Evolutionary conservation across 2,113 vertebrate species (phyloP), one percentile per base, ranked within the genome.

Genomic region (Pachyramphus minor): DNA sequence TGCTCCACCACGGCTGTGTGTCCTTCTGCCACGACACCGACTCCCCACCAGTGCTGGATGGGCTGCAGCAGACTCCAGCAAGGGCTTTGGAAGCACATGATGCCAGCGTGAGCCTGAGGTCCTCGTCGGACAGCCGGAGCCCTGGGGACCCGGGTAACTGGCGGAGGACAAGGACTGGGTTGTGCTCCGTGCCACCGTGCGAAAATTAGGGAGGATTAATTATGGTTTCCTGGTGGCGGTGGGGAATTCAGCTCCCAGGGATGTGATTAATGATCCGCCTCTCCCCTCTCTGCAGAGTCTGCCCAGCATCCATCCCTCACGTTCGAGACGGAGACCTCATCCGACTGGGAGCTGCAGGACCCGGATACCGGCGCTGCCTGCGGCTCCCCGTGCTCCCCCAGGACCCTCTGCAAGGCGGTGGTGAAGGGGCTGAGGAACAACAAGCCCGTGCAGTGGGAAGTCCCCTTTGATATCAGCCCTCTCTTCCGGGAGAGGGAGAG

Each of bases 371-470:
- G 84, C 14, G 0, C 87, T 25, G 30, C 45, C 37, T 60, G 7
- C 0, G 2, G 92, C 71, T 91, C 82, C 66, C 83, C 9, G 0
- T 23, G 3, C 39, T 90, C 87, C 90, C 64, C 87, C 84, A 84
- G 58, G 82, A 56, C 58, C 47, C 84, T 96, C 27, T 99, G 99
- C 96, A 99, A 98, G 93, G 99, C 98, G 0, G 97, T 99, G 85
- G 98, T 99, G 89, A 98, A 98, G 4, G 99, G 99, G 18, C 97
- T 99, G 37, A 97, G 97, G 45, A 97, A 98, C 56, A 98, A 98
- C 3, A 98, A 99, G 78, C 96, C 95, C 0, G 42, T 98, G 67
- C 98, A 98, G 96, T 99, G 99, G 99, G 99, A 99, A 82, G 98
- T 99, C 23, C 21, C 96, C 35, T 99, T 99, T 45, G 99, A 99